A percentile compares a stretch with the other conserved stretches of the same genome.
Conservation (phyloP, 2,888 invertebrate genomes). For the Rugalucina vietnamica region DNA sequence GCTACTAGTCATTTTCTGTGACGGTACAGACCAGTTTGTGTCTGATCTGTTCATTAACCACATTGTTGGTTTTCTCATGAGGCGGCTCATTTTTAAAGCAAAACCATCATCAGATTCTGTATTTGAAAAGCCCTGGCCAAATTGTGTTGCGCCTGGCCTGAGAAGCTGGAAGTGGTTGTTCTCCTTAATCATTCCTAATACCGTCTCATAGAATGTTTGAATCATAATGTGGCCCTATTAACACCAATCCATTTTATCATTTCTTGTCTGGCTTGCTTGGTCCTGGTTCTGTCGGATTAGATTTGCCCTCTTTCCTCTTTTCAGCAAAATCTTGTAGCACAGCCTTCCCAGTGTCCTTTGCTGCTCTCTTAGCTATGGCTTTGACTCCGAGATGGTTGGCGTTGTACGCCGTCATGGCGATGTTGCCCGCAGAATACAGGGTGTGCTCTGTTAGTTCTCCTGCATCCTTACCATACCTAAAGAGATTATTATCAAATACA, state of each 20-base stretch:
- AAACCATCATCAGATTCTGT: too few relatives aligned
- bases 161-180: too few relatives aligned
- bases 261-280: neutral
- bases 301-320: conserved; percentile 27
- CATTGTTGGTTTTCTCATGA: too few relatives aligned
- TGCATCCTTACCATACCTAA: conserved; percentile 89
- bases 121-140: too few relatives aligned
- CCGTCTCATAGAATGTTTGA: too few relatives aligned
- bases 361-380: conserved; percentile 84
- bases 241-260: neutral
- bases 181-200: too few relatives aligned
- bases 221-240: too few relatives aligned
- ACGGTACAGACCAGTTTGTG: too few relatives aligned
- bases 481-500: conserved; percentile 51
- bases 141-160: too few relatives aligned
- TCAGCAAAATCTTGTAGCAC: conserved; percentile 69
- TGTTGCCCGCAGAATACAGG: conserved; percentile 89
- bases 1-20: too few relatives aligned
- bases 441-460: conserved; percentile 88
- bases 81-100: too few relatives aligned
- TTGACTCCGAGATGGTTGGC: conserved; percentile 88
- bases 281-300: neutral
- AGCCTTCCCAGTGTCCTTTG: conserved; percentile 81
- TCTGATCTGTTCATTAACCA: too few relatives aligned
- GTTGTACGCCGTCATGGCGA: conserved; percentile 88